Base-by-base conservation (phyloP, 2,113 vertebrate species). In the Zosterops hypoxanthus region DNA sequence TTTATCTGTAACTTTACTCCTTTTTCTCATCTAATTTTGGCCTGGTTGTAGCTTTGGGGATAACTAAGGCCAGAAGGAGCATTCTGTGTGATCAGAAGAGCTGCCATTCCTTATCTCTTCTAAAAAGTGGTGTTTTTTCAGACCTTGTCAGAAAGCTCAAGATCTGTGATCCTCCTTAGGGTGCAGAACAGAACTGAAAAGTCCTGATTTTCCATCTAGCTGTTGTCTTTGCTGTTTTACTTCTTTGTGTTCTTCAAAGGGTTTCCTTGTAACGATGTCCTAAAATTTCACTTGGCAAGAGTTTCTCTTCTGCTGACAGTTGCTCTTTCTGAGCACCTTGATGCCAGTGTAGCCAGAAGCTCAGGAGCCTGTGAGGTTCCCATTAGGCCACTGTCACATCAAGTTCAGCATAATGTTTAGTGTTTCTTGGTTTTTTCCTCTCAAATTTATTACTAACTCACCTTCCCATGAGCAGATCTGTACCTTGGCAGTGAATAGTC, bases 351-450 rank as follows among this genome's bases (percentile, higher is more conserved):
- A 47, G 65, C 34, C 2, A 2, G 59, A 69, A 77, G 23, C 1
- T 0, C 28, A 14, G 26, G 9, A 71, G 19, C 64, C 60, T 20
- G 3, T 4, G 47, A 86, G 33, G 72, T 70, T 91, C 69, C 44
- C 23, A 1, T 56, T 41, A n/a, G 46, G 41, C 39, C 71, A 12
- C 50, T n/a, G 26, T 46, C 64, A 26, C 65, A 41, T 80, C 66
- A 70, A 47, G 33, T 71, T 78, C 18, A 82, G 44, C 26, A 49
- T 63, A 44, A 68, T 26, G 3, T 57, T 73, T 5, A n/a, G 34
- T 44, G 39, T 33, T 82, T 66, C 60, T 84, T 75, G 5, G 0
- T 0, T 41, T 28, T 29, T 24, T 3, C 2, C 14, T 26, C 61
- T 18, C 34, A 49, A 36, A 20, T 86, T 46, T 47, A 28, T 79